phyloP scores from a whole-genome alignment of 2,888 invertebrate species.

The Acleris sparsana region DNA sequence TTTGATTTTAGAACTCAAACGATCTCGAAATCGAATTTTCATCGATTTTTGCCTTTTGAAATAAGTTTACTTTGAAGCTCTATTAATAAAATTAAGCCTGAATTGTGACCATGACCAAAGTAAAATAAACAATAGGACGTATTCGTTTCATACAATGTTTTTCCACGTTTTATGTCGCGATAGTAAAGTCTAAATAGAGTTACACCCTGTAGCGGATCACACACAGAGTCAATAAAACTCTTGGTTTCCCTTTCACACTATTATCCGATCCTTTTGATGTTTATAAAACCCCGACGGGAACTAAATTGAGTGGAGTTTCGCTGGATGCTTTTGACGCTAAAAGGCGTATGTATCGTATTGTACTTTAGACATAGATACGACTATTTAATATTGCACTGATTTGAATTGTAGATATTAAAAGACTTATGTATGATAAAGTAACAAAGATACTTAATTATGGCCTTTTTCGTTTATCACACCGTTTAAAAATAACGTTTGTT shows the following conservation, averaged over 20 bases:
- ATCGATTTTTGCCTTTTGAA: background rate
- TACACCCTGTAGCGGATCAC: constrained; percentile 55
- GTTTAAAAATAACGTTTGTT: no score
- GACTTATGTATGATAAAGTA: no score
- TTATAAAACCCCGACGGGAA: constrained; percentile 61
- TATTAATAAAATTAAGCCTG: background rate
- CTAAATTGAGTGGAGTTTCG: constrained; percentile 48
- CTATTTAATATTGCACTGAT: no score
- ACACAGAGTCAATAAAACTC: constrained; percentile 65
- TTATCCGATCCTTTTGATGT: constrained; percentile 66
- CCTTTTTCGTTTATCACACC: background rate
- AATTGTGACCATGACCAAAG: constrained; percentile 13
- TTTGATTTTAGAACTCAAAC: constrained; percentile 24
- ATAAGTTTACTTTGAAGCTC: background rate
- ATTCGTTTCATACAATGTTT: constrained; percentile 23
- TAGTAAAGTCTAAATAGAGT: constrained; percentile 36
- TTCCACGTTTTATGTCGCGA: constrained; percentile 24
- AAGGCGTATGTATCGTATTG: constrained; percentile 3
- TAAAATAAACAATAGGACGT: constrained; percentile 13
- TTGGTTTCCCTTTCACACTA: constrained; percentile 59
- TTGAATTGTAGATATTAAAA: no score
- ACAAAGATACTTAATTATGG: background rate
- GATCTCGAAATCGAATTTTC: no score
- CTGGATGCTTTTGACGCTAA: constrained; percentile 29
- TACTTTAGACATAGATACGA: no score